Conservation (phyloP, 2,113 vertebrate species). For the Clarias magur region DNA sequence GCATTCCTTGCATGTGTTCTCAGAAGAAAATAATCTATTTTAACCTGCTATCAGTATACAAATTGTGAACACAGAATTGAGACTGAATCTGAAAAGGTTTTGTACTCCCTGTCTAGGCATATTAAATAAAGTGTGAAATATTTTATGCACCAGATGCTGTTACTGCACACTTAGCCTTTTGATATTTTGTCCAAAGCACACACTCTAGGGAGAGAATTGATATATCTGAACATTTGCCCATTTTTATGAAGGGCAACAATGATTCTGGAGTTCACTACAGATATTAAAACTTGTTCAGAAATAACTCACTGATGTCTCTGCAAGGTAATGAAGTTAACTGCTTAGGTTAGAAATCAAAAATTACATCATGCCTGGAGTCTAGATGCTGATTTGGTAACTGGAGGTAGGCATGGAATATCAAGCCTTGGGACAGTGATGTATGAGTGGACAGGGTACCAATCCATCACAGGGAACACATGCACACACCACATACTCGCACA, state of each 20-base stretch:
- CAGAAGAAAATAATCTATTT: no score
- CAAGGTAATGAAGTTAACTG: constrained; percentile 7
- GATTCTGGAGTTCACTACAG: constrained; percentile 14
- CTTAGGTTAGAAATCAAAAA: constrained; percentile 14
- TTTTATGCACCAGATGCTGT: not conserved
- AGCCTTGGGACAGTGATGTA: not conserved
- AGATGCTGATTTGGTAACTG: not conserved
- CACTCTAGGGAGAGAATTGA: constrained; percentile 4
- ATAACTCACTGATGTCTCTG: constrained; percentile 10
- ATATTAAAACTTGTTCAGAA: constrained; percentile 17
- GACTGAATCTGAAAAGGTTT: constrained; percentile 8
- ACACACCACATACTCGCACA: no score
- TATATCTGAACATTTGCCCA: constrained; percentile 13
- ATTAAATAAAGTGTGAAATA: constrained; percentile 19
- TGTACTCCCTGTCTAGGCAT: constrained; percentile 10
- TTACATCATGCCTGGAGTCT: constrained; percentile 9
- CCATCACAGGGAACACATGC: no score
- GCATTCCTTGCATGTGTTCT: not conserved
- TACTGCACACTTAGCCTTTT: constrained; percentile 24
- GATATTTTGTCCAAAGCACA: constrained; percentile 13
- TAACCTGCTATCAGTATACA: not conserved
- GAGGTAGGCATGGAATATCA: not conserved
- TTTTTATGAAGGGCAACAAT: constrained; percentile 24
- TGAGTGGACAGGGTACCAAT: not conserved
- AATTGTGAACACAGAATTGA: not conserved